Conservation (phyloP, 2,113 vertebrate genomes). For the Pedionomus torquatus region DNA sequence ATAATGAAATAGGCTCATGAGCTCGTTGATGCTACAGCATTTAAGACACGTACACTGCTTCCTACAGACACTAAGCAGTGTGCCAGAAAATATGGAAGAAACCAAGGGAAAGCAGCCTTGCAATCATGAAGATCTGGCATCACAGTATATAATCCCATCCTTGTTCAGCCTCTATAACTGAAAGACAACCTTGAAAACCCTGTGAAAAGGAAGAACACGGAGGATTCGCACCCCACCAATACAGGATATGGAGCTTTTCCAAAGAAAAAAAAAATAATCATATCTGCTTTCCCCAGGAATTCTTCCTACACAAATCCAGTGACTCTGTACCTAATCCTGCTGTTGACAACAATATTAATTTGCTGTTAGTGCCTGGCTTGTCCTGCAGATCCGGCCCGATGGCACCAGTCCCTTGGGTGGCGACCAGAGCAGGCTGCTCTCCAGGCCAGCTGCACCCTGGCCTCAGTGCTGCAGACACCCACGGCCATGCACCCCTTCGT, state of each 20-base stretch:
- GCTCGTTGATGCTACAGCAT: not conserved
- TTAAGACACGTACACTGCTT: not conserved
- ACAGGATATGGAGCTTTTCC: not conserved
- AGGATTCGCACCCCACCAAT: not conserved
- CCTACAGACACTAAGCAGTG: not conserved
- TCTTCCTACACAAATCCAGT: not conserved
- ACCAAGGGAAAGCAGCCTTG: not conserved
- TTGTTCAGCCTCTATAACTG: not conserved
- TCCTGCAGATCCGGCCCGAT: not conserved
- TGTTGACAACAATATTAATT: not conserved
- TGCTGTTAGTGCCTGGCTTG: not conserved
- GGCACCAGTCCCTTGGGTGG: not conserved
- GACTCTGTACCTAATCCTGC: not conserved
- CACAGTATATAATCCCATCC: not conserved
- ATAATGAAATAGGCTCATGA: rapidly evolving
- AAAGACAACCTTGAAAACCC: not conserved
- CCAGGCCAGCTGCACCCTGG: rapidly evolving
- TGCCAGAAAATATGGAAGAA: not conserved
- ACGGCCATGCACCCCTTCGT: rapidly evolving
- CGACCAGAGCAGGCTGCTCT: not conserved
- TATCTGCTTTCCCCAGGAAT: not conserved
- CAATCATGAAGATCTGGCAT: not conserved
- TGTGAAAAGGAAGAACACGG: not conserved
- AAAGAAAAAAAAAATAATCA: not conserved
- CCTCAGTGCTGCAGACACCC: not conserved